Evolutionary conservation across 1,140 invertebrate species (phyloP), one percentile per base, ranked within the genome.

Genomic region (Physella acuta): DNA sequence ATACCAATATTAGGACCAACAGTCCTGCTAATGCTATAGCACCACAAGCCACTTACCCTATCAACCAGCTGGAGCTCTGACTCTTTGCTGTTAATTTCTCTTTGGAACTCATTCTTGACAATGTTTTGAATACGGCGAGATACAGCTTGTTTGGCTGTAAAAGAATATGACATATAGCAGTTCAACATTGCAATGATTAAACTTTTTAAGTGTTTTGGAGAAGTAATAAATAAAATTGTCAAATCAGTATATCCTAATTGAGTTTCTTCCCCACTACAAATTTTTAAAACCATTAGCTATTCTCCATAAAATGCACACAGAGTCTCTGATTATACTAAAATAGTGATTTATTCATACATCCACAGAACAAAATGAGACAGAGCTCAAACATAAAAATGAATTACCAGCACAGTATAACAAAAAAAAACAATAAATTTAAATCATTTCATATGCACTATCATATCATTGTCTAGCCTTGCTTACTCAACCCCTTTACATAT

Each of bases 61-160:
- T 64, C 62, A 17, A 64, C 49, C 24, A 30, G 62, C 17, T 56
- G 51, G 17, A 67, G 52, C 31, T 67, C 64, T 31, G 31, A 28
- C 30, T 67, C 64, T 53, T 56, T 67, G 34, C 37, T 39, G 33
- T 20, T 56, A 2, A 67, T 67, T 56, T 67, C 64, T 56, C 37
- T 67, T 16, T 37, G 14, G 37, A 67, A 67, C 30, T 67, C 64
- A 55, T 67, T 67, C 24, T 34, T 55, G 20, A 67, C 34, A 4
- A 67, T 67, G 20, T 3, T 4, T 16, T 36, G 34, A 3, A 67
- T 51, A 14, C 28, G 4, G 20, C 26, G 24, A 26, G 51, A 31
- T 20, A 56, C 64, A 36, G 33, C 26, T 55, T 55, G 34, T 28
- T 56, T 67, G 51, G 64, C 64, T 67, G 31, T 24, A 55, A 55